phyloP scores from a whole-genome alignment of 1,140 invertebrate species.

The Hypsibius dujardini region DNA sequence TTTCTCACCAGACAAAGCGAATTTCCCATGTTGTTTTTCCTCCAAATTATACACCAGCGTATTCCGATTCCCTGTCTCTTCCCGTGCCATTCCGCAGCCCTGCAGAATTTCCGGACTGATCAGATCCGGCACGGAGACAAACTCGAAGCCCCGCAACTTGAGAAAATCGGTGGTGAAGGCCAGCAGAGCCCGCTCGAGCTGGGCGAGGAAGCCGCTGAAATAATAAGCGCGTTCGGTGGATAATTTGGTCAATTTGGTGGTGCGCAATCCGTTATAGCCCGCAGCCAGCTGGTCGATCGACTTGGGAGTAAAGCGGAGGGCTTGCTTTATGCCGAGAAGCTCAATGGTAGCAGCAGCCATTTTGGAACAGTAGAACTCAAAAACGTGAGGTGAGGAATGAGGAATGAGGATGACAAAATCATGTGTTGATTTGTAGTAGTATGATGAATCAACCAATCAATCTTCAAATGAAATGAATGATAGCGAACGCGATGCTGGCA shows the following conservation, averaged over 20 bases:
- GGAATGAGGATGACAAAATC: too few relatives aligned
- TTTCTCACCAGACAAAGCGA: conserved; percentile 78
- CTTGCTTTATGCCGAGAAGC: too few relatives aligned
- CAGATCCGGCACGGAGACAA: conserved; percentile 81
- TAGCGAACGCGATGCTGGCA: too few relatives aligned
- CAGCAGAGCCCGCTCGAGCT: conserved; percentile 63
- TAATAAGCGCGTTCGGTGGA: background rate
- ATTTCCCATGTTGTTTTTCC: conserved; percentile 40
- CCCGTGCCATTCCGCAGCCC: conserved; percentile 66
- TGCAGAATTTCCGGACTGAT: conserved; percentile 56
- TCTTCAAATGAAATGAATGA: too few relatives aligned
- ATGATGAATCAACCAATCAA: too few relatives aligned
- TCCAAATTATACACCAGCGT: conserved; percentile 42
- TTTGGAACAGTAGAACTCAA: too few relatives aligned
- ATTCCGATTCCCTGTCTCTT: conserved; percentile 50
- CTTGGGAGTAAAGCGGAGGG: too few relatives aligned
- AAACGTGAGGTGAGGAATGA: too few relatives aligned
- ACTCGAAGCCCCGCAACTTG: conserved; percentile 45
- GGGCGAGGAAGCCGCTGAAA: conserved; percentile 50
- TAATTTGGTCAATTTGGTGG: background rate
- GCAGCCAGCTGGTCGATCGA: too few relatives aligned
- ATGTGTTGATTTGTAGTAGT: too few relatives aligned
- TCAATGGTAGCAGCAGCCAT: too few relatives aligned
- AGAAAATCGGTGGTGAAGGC: conserved; percentile 51
- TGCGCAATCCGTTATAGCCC: too few relatives aligned